Base-by-base conservation (phyloP, 2,888 invertebrate genomes). In the Drosophila borborema region DNA sequence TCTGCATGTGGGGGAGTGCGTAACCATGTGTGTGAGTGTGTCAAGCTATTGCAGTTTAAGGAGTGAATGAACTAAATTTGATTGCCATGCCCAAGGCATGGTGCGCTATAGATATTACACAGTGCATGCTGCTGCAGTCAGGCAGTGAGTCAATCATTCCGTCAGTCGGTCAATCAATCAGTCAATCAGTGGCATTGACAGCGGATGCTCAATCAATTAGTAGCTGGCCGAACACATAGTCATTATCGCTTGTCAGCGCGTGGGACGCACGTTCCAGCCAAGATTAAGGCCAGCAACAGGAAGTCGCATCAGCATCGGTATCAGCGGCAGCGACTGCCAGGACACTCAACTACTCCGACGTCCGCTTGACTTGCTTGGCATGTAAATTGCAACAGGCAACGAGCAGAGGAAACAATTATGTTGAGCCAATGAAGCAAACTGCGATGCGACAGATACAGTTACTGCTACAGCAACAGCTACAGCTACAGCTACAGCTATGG, bases 351-450 rank as follows among this genome's bases (percentile, higher is more conserved):
- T 61, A 36, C 54, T 54, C 53, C 62, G 54, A 28, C 41, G 62
- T 75, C 43, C 64, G 72, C 62, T 64, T 55, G 67, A 76, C 67
- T 76, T 51, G 69, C 64, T 45, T 38, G 68, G 54, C 82, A 83
- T 84, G 86, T 74, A 81, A 76, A 78, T 86, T 79, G 71, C 69
- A 63, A 58, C 64, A 64, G 62, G 49, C 71, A 79, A 66, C 77
- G 70, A 68, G 68, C 68, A 73, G 78, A 86, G 84, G 84, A 84
- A 84, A 81, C 87, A 87, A 84, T 87, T 84, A 86, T 87, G 82
- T 80, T 69, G 76, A 85, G 82, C 77, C 84, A 86, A 85, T 87
- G 87, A 75, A 80, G 87, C 82, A 84, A 82, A 74, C 87, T 66
- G 75, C 66, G 73, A 81, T 72, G 63, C 77, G 75, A 70, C 74